phyloP scores from a whole-genome alignment of 2,113 vertebrate genomes.

The Pedetes capensis region DNA sequence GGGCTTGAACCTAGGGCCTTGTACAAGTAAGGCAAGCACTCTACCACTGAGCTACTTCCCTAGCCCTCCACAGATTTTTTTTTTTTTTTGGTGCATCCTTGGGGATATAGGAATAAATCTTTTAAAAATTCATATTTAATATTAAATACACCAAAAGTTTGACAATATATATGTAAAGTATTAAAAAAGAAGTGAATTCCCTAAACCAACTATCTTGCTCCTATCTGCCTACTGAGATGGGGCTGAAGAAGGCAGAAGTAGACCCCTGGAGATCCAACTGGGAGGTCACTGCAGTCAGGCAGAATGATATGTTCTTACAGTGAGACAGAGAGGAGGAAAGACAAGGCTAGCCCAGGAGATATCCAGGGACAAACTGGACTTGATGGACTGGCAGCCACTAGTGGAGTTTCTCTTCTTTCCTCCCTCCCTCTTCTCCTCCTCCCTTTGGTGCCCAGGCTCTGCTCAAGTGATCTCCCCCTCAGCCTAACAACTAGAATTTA shows the following conservation, averaged over 20 bases:
- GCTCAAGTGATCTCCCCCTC: neutral
- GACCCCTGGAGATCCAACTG: neutral
- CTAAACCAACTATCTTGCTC: neutral
- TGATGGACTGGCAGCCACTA: neutral
- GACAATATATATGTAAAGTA: neutral
- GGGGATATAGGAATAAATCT: neutral
- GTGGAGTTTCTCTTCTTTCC: neutral
- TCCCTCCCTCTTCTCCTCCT: neutral
- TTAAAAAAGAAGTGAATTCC: neutral
- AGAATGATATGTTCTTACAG: too few relatives aligned
- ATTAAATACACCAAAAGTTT: neutral
- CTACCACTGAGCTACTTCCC: too few relatives aligned
- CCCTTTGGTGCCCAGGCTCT: neutral
- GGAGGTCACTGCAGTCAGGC: neutral
- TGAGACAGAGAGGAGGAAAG: neutral
- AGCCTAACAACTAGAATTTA: neutral
- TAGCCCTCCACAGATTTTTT: too few relatives aligned
- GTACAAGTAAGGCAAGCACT: too few relatives aligned
- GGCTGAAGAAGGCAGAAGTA: neutral
- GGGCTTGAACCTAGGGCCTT: too few relatives aligned
- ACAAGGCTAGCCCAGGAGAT: neutral
- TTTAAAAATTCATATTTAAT: slow-evolving; percentile 25
- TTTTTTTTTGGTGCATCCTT: neutral
- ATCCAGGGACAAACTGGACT: neutral
- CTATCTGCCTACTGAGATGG: neutral